Conservation (phyloP, 2,888 invertebrate species). For the Corbicula japonica region DNA sequence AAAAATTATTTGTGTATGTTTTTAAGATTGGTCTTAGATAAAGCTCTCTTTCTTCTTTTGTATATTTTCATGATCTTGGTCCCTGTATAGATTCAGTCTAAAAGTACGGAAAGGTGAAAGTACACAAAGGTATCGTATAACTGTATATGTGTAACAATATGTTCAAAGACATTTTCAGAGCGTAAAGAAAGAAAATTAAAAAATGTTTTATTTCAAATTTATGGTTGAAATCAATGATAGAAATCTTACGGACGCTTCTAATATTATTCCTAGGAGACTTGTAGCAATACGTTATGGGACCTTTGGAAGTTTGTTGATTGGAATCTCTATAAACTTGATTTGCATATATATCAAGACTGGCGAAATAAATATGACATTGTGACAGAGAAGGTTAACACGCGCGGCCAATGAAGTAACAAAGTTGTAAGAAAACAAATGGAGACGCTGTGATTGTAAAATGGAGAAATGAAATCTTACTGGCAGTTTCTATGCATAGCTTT, state of each 20-base stretch:
- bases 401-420: not conserved
- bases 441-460: not conserved
- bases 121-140: too few species aligned
- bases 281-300: not conserved
- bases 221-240: not conserved
- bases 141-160: too few species aligned
- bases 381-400: not conserved
- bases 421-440: not conserved
- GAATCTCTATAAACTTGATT: constrained; percentile 10
- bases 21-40: too few species aligned
- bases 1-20: too few species aligned
- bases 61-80: too few species aligned
- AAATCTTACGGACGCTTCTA: not conserved
- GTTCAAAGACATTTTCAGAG: too few species aligned
- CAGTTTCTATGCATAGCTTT: not conserved
- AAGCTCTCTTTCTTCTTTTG: too few species aligned
- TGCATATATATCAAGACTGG: constrained; percentile 19
- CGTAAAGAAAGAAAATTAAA: too few species aligned
- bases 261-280: not conserved
- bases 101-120: too few species aligned
- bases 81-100: too few species aligned
- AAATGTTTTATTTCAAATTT: not conserved
- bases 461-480: not conserved
- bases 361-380: not conserved
- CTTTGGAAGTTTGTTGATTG: not conserved